These are phyloP conservation scores for Gallinago nigripennis DNA, from an alignment of 2,797 vertebrate genomes.

Conservation along the genomic window DNA sequence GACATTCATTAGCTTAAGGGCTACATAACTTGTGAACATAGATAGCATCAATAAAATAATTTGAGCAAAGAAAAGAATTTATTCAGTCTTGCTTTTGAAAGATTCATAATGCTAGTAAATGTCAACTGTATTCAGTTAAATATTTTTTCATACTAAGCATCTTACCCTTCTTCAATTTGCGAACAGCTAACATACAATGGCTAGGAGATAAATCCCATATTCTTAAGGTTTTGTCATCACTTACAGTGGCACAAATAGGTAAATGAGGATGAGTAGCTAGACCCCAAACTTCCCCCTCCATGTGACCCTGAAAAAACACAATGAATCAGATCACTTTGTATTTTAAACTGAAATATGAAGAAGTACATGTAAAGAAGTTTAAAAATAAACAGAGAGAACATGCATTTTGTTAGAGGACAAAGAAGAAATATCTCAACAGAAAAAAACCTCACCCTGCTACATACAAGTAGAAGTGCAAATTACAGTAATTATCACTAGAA, in stretches of 20 bases:
- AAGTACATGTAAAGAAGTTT: neutral
- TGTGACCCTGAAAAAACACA: constrained; percentile 89
- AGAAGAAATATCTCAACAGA: neutral
- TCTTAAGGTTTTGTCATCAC: constrained; percentile 97
- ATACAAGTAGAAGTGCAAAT: neutral
- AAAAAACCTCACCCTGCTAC: neutral
- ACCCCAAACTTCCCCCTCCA: constrained; percentile 99
- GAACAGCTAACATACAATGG: constrained; percentile 99
- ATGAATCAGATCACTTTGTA: neutral
- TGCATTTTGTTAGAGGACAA: neutral
- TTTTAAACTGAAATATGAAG: neutral
- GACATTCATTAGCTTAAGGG: neutral
- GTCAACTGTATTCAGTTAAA: constrained; percentile 4
- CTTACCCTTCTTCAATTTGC: constrained; percentile 98
- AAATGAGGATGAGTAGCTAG: constrained; percentile 96
- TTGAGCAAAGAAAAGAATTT: neutral
- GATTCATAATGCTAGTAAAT: neutral
- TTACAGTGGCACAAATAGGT: constrained; percentile 97
- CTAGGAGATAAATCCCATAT: constrained; percentile 99
- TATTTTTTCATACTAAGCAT: constrained; percentile 28
- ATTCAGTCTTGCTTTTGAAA: neutral
- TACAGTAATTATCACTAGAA: neutral
- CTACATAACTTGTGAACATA: neutral
- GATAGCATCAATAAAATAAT: neutral
- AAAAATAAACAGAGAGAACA: neutral